Evolutionary conservation across 2,797 vertebrate species (phyloP).

Genomic region (Danio tinwini): DNA sequence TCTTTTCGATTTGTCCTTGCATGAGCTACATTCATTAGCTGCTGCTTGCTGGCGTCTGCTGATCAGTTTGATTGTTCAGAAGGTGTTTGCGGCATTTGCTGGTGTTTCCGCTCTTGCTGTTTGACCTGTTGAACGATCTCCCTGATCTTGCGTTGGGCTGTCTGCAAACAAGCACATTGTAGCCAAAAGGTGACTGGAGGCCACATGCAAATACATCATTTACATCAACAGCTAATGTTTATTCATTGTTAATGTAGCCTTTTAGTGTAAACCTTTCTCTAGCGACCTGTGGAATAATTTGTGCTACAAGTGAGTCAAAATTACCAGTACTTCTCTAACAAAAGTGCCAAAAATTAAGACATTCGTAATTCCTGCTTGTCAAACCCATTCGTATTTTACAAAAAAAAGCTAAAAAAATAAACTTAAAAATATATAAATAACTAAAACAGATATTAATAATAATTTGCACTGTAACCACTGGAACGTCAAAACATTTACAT

Average conservation of each 20-base stretch:
- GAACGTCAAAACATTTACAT: no score
- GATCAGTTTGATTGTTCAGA: conserved; percentile 91
- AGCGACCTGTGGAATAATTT: neutral
- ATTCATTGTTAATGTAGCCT: neutral
- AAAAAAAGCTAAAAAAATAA: no score
- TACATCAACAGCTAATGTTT: neutral
- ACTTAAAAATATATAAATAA: no score
- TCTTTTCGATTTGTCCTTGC: conserved; percentile 68
- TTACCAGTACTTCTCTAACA: neutral
- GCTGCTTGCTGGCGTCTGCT: conserved; percentile 76
- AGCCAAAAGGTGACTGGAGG: neutral
- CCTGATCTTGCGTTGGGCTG: conserved; percentile 96
- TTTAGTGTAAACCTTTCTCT: neutral
- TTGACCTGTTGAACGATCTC: conserved; percentile 97
- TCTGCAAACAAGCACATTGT: conserved; percentile 72
- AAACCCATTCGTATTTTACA: no score
- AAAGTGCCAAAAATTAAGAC: neutral
- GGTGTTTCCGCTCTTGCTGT: conserved; percentile 93
- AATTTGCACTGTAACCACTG: no score
- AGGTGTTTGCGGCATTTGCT: conserved; percentile 82
- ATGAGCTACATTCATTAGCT: conserved; percentile 91
- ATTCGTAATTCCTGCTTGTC: no score
- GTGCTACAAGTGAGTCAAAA: neutral
- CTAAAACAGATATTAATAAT: no score
- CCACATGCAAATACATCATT: neutral